These are phyloP conservation scores for Malacosoma neustria DNA, from an alignment of 2,888 invertebrate genomes.

Conservation along the genomic window DNA sequence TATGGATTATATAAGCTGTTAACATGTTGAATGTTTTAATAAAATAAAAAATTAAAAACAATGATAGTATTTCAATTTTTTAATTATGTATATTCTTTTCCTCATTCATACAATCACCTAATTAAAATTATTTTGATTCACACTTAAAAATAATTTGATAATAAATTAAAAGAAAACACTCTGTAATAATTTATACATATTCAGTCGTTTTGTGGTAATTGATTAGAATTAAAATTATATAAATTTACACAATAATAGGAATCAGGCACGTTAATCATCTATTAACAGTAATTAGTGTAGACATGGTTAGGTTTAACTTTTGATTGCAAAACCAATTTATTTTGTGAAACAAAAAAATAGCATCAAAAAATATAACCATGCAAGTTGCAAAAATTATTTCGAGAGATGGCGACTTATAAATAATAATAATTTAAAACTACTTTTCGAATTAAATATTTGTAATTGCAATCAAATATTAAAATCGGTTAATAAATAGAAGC, in stretches of 20 bases:
- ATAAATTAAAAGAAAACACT: slow-evolving; percentile 70
- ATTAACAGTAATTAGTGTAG: slow-evolving; percentile 50
- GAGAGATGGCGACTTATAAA: no score
- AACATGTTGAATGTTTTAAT: slow-evolving; percentile 12
- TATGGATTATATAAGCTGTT: slow-evolving; percentile 4
- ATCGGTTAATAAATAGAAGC: slow-evolving; percentile 1
- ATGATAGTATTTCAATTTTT: slow-evolving; percentile 46
- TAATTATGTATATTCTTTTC: slow-evolving; percentile 68
- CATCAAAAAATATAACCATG: no score
- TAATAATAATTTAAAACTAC: neutral
- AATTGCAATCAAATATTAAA: neutral
- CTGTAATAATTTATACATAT: slow-evolving; percentile 70
- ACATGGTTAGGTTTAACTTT: slow-evolving; percentile 26
- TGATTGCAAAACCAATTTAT: slow-evolving; percentile 1
- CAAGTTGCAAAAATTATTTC: neutral
- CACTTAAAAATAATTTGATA: slow-evolving; percentile 68
- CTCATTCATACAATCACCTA: slow-evolving; percentile 70
- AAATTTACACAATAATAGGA: slow-evolving; percentile 70
- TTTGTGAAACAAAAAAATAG: no score
- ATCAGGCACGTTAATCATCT: slow-evolving; percentile 68
- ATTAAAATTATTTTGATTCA: slow-evolving; percentile 70
- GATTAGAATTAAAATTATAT: slow-evolving; percentile 63
- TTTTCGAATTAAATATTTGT: slow-evolving; percentile 5
- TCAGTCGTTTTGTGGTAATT: slow-evolving; percentile 71
- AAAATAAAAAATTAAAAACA: slow-evolving; percentile 16